These are phyloP conservation scores for Myopa testacea DNA, from an alignment of 2,888 invertebrate species.

Conservation along the genomic window DNA sequence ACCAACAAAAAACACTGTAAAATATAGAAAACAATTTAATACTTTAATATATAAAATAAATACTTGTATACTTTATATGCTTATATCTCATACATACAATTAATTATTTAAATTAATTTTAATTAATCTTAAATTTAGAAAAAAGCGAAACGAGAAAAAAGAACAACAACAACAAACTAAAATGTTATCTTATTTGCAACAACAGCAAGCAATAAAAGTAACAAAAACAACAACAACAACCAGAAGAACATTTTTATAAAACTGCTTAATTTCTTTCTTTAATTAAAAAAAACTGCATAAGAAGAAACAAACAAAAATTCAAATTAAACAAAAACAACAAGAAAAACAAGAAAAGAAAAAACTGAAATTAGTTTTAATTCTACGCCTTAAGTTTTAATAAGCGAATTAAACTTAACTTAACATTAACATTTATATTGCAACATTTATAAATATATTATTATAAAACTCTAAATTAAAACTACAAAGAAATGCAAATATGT, in stretches of 20 bases:
- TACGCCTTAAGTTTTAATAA: constrained; percentile 18
- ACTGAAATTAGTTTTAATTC: constrained; percentile 12
- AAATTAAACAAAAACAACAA: too few relatives aligned
- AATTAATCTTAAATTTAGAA: not conserved
- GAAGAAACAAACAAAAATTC: not conserved
- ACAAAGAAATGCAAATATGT: not conserved
- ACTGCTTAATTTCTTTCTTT: not conserved
- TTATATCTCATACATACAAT: not conserved
- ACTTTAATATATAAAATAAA: constrained; percentile 22
- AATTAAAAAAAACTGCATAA: not conserved
- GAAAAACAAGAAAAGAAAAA: not conserved
- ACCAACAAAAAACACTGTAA: constrained; percentile 20
- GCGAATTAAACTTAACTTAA: not conserved
- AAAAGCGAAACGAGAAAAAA: not conserved
- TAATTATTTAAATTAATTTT: constrained; percentile 5
- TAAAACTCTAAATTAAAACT: not conserved
- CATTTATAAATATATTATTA: not conserved
- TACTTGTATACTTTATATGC: too few relatives aligned
- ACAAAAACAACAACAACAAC: not conserved
- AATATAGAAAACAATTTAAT: constrained; percentile 34
- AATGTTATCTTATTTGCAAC: not conserved
- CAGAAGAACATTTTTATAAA: not conserved
- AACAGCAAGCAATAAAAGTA: not conserved
- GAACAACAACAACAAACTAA: not conserved
- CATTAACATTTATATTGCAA: not conserved